A percentile compares a stretch with the other conserved stretches of the same genome.
Conservation (phyloP, 2,888 invertebrate genomes). For the Slavum lentiscoides region DNA sequence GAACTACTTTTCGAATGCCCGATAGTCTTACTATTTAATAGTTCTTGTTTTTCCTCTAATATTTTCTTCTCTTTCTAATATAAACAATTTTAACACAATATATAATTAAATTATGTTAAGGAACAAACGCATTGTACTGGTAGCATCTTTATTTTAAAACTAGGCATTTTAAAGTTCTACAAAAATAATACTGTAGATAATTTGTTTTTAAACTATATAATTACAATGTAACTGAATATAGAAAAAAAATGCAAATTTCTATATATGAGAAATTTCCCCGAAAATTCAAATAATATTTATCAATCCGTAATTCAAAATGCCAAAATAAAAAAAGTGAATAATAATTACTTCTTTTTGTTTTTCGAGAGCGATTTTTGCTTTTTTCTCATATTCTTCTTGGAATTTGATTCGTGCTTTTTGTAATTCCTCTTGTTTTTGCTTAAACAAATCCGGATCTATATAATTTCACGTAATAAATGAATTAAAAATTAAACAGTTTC, state of each 20-base stretch:
- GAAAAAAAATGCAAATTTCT: too few species aligned
- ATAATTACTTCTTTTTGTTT: conserved; percentile 49
- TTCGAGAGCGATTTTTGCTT: conserved; percentile 41
- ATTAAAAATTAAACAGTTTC: neutral
- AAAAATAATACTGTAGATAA: too few species aligned
- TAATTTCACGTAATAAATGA: neutral
- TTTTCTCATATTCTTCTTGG: conserved; percentile 47
- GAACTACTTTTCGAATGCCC: conserved; percentile 27
- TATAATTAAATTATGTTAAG: too few species aligned
- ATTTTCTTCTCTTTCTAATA: conserved; percentile 36
- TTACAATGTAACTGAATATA: too few species aligned
- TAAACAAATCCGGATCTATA: conserved; percentile 46
- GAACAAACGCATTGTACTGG: too few species aligned
- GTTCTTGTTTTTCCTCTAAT: conserved; percentile 39
- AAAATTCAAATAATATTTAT: too few species aligned
- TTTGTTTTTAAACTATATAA: too few species aligned
- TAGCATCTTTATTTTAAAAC: too few species aligned
- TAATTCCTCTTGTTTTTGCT: conserved; percentile 45
- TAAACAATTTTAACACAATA: neutral
- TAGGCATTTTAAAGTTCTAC: too few species aligned
- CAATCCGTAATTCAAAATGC: too few species aligned
- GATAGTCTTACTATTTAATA: conserved; percentile 3
- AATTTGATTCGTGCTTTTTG: conserved; percentile 42
- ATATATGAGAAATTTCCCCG: too few species aligned
- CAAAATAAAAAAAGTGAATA: too few species aligned